Evolutionary conservation across 1,140 invertebrate species (phyloP), one percentile per base, ranked within the genome.

Genomic region (Stenopsyche tienmushanensis): DNA sequence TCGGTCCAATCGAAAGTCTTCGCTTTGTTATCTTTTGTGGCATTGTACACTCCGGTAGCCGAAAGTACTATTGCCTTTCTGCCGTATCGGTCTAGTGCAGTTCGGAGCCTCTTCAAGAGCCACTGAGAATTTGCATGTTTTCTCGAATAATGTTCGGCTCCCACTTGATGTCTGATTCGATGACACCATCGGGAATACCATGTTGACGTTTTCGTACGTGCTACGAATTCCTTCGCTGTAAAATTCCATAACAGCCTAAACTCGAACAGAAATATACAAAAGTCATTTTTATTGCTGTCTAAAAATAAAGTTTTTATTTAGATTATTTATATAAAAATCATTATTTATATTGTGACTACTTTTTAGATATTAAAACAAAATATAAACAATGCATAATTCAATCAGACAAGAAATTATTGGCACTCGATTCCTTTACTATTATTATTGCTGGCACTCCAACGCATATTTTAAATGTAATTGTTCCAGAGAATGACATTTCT

Each of bases 21-120:
- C 0, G 63, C n/a, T 54, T 17, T 52, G 13, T 39, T 55, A 24
- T 73, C 73, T 15, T 54, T 52, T 0, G 44, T 44, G 1, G 67
- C 63, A 49, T 77, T 77, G 58, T 73, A 79, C 0, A 77, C 75
- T 1, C 77, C 78, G 0, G 77, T 77, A 0, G 74, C 77, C 0
- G 78, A 75, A 9, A 80, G 52, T 1, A 79, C 67, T 0, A 80
- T 50, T 0, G 58, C 65, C n/a, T 57, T 57, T 9, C 42, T 41
- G 25, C 60, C 62, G 29, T 53, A 50, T n/a, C 62, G 54, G 18
- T 55, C 62, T 60, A 8, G 75, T 8, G 60, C 57, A 42, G 9
- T 52, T 7, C 45, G 50, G n/a, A 53, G 24, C 26, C 24, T 24
- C 18, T 29, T 24, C 44, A 54, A 34, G 1, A 65, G 20, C 24